phyloP scores from a whole-genome alignment of 1,140 invertebrate species.

The Rhopalosiphum maidis region DNA sequence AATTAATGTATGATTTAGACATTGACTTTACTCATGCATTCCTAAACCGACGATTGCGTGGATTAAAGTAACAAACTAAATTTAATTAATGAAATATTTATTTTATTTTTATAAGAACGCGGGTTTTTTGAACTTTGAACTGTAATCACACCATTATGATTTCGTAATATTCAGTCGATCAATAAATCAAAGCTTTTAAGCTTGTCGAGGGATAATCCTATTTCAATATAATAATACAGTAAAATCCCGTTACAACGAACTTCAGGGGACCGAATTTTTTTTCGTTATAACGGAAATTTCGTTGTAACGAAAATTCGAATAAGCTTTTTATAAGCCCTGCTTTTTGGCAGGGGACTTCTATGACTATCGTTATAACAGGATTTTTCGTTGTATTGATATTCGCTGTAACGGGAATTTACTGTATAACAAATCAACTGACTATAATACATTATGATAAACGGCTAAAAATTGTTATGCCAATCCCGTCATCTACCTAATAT shows the following conservation, averaged over 20 bases:
- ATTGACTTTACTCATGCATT: neutral
- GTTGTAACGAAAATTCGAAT: no score
- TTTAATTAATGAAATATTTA: neutral
- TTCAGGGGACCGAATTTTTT: no score
- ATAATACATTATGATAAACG: neutral
- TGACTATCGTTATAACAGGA: no score
- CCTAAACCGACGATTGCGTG: neutral
- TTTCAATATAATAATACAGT: neutral
- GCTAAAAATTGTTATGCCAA: neutral
- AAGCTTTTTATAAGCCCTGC: no score
- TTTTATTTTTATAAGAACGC: neutral
- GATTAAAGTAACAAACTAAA: neutral
- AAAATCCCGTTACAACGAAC: no score
- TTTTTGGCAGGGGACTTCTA: no score
- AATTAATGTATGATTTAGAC: neutral
- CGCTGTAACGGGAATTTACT: no score
- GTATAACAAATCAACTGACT: no score
- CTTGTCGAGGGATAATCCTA: neutral
- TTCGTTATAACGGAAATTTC: no score
- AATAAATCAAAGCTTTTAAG: neutral
- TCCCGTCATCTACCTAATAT: neutral
- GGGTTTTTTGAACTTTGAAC: neutral
- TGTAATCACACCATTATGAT: neutral
- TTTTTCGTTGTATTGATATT: no score
- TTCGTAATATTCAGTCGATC: neutral